Percentiles rank a stretch among this genome's conserved stretches.
Conservation (phyloP, 2,797 vertebrate genomes). For the Phoebastria nigripes region DNA sequence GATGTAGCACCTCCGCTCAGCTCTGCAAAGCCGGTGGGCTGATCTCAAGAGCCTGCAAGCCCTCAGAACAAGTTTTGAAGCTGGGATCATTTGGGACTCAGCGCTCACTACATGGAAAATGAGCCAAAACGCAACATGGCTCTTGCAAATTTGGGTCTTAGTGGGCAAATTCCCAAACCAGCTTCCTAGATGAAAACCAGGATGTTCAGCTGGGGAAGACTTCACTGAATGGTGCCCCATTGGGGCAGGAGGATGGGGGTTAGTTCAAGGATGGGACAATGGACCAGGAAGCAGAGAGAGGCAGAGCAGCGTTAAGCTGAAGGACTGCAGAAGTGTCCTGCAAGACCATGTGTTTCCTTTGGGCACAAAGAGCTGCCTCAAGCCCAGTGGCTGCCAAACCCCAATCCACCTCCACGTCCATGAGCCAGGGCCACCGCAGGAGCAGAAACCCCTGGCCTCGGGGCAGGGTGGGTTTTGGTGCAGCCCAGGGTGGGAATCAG, state of each 20-base stretch:
- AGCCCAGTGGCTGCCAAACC: neutral
- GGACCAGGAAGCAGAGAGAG: neutral
- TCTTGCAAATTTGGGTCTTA: neutral
- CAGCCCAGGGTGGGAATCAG: neutral
- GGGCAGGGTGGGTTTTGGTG: neutral
- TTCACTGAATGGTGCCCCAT: neutral
- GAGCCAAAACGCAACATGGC: neutral
- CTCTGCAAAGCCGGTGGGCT: neutral
- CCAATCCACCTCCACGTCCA: neutral
- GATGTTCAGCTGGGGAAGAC: neutral
- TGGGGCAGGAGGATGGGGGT: neutral
- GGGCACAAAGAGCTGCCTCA: neutral
- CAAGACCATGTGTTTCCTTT: neutral
- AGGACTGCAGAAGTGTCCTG: neutral
- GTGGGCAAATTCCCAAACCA: neutral
- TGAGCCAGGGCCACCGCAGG: neutral
- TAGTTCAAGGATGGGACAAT: neutral
- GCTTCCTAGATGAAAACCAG: neutral
- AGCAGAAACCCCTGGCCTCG: neutral
- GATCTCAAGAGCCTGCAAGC: neutral
- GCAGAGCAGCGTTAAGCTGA: neutral
- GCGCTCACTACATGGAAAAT: neutral
- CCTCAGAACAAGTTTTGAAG: neutral
- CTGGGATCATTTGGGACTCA: neutral
- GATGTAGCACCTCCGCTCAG: accelerated